Conservation (phyloP, 2,797 vertebrate genomes). For the Paratrypauchen microcephalus region DNA sequence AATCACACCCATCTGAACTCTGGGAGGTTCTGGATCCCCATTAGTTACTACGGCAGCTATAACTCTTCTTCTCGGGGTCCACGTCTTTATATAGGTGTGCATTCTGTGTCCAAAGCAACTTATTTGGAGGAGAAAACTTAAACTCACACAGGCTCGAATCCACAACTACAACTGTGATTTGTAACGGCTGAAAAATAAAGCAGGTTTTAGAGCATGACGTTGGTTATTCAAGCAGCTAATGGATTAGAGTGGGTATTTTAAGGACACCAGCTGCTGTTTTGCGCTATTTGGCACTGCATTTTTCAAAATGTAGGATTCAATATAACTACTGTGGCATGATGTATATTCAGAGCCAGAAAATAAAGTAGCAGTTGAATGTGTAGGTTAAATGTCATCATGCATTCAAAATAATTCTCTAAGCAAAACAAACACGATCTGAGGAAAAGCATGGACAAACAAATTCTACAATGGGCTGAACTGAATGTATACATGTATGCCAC, state of each 20-base stretch:
- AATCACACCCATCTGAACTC: too few relatives aligned
- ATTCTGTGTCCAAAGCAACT: neutral
- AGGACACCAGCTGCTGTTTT: neutral
- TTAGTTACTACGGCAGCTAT: too few relatives aligned
- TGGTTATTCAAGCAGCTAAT: constrained; percentile 6
- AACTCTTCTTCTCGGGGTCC: too few relatives aligned
- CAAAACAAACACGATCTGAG: neutral
- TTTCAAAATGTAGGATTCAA: neutral
- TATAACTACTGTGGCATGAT: neutral
- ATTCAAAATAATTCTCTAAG: neutral
- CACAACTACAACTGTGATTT: neutral
- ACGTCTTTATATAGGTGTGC: too few relatives aligned
- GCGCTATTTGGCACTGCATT: too few relatives aligned
- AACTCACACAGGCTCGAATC: neutral
- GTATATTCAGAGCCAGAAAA: neutral
- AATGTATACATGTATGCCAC: neutral
- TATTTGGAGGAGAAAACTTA: neutral
- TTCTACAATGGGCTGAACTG: neutral
- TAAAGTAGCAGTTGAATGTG: neutral
- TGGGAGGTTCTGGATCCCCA: too few relatives aligned
- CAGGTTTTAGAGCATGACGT: neutral
- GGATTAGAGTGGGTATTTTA: neutral
- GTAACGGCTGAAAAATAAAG: neutral
- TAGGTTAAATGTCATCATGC: neutral
- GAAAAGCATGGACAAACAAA: neutral